phyloP scores from a whole-genome alignment of 2,797 vertebrate genomes.

The Notamacropus eugenii region DNA sequence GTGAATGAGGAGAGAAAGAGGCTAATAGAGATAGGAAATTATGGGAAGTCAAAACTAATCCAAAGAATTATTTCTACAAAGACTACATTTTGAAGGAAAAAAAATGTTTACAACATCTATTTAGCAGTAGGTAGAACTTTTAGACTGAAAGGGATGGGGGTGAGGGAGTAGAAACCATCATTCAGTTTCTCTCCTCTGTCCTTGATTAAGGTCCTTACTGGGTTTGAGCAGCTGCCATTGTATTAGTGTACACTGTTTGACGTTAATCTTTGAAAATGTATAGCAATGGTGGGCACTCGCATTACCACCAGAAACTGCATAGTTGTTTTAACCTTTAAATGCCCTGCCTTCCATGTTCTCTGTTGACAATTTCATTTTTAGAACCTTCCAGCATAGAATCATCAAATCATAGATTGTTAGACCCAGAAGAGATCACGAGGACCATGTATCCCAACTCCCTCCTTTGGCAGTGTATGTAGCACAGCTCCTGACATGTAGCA shows the following conservation, averaged over 20 bases:
- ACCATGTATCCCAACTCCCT: neutral
- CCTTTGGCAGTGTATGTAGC: neutral
- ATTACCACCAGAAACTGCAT: neutral
- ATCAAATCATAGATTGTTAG: neutral
- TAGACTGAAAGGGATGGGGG: conserved; percentile 25
- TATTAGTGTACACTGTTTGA: neutral
- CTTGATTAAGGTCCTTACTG: neutral
- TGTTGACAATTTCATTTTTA: neutral
- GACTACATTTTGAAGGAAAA: neutral
- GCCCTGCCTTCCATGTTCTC: neutral
- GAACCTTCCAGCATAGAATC: neutral
- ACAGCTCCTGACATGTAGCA: neutral
- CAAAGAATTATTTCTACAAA: neutral
- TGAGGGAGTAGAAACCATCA: neutral
- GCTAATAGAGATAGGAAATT: conserved; percentile 15
- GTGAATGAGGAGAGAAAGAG: conserved; percentile 9
- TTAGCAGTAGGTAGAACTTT: conserved; percentile 39
- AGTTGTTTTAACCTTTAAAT: conserved; percentile 3
- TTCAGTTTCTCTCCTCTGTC: conserved; percentile 31
- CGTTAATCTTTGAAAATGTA: conserved; percentile 2
- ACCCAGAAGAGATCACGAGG: conserved; percentile 8
- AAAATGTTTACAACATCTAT: conserved; percentile 41
- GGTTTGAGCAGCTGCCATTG: neutral
- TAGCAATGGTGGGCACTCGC: neutral
- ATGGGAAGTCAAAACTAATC: neutral